These are phyloP conservation scores for Drosophila ustulata DNA, from an alignment of 2,888 invertebrate genomes.

Conservation along the genomic window DNA sequence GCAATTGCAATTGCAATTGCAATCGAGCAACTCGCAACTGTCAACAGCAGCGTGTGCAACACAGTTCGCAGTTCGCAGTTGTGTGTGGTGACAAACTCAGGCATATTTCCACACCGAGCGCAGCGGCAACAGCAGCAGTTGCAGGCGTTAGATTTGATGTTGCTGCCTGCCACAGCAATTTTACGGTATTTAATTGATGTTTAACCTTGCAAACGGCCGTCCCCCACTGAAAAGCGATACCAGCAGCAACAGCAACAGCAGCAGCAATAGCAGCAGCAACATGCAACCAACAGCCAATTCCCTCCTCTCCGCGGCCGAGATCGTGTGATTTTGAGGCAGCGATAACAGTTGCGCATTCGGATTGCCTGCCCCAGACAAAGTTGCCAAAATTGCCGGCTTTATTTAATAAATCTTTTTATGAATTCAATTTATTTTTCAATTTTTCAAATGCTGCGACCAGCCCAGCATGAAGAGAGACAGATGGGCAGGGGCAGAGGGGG, in stretches of 20 bases:
- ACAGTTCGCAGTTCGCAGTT: conserved; percentile 26
- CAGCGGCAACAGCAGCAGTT: conserved; percentile 3
- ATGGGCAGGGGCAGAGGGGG: conserved; percentile 1
- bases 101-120: conserved; percentile 21
- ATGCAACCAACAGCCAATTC: conserved; percentile 24
- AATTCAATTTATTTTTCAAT: conserved; percentile 76
- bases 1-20: conserved; percentile 37
- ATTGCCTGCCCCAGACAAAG: conserved; percentile 36
- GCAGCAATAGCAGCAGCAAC: conserved; percentile 52
- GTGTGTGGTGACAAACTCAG: conserved; percentile 61
- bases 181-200: conserved; percentile 78
- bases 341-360: conserved; percentile 62
- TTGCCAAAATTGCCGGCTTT: conserved; percentile 69
- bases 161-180: conserved; percentile 55
- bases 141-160: conserved; percentile 67
- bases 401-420: conserved; percentile 76
- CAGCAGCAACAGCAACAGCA: conserved; percentile 51
- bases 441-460: conserved; percentile 66
- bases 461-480: conserved; percentile 20
- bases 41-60: conserved; percentile 24
- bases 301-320: conserved; percentile 25
- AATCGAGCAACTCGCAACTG: conserved; percentile 19
- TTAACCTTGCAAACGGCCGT: conserved; percentile 69
- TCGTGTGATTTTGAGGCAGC: conserved; percentile 61
- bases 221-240: conserved; percentile 50